A percentile compares a stretch with the other conserved stretches of the same genome.
phyloP scores from a whole-genome alignment of 2,888 invertebrate genomes.

The Philereme transversata region DNA sequence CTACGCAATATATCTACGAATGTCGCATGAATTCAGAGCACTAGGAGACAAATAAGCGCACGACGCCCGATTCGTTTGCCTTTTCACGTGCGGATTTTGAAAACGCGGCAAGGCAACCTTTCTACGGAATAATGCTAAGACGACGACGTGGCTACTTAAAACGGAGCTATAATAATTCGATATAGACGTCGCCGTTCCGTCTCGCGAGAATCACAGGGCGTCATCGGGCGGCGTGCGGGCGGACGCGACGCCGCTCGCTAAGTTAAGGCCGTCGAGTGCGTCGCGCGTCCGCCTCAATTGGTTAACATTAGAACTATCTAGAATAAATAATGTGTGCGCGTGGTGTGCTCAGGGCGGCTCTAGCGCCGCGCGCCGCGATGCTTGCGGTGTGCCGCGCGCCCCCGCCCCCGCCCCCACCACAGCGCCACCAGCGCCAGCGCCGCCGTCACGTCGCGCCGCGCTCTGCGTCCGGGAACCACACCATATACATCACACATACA shows the following conservation, averaged over 20 bases:
- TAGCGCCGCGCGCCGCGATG: conserved; percentile 83
- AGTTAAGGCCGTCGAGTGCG: conserved; percentile 62
- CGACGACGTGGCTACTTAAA: conserved; percentile 34
- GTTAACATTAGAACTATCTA: conserved; percentile 82
- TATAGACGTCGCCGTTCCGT: conserved; percentile 29
- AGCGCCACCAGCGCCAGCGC: conserved; percentile 69
- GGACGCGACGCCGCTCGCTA: conserved; percentile 60
- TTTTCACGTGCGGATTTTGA: conserved; percentile 18
- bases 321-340: conserved; percentile 68
- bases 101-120: conserved; percentile 24
- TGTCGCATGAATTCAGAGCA: conserved; percentile 45
- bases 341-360: conserved; percentile 75
- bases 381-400: conserved; percentile 78
- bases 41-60: conserved; percentile 39
- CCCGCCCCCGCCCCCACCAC: conserved; percentile 67
- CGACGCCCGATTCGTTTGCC: conserved; percentile 44
- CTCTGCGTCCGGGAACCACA: conserved; percentile 48
- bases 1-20: conserved; percentile 34
- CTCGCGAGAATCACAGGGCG: conserved; percentile 45
- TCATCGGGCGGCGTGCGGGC: conserved; percentile 54
- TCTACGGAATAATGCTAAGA: conserved; percentile 35
- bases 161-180: conserved; percentile 34
- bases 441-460: conserved; percentile 62
- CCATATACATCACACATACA: conserved; percentile 19
- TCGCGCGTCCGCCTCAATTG: conserved; percentile 71